Percentiles rank a stretch among this genome's conserved stretches.
These are phyloP conservation scores for Fulica atra DNA, from an alignment of 2,113 vertebrate genomes.

Conservation along the genomic window DNA sequence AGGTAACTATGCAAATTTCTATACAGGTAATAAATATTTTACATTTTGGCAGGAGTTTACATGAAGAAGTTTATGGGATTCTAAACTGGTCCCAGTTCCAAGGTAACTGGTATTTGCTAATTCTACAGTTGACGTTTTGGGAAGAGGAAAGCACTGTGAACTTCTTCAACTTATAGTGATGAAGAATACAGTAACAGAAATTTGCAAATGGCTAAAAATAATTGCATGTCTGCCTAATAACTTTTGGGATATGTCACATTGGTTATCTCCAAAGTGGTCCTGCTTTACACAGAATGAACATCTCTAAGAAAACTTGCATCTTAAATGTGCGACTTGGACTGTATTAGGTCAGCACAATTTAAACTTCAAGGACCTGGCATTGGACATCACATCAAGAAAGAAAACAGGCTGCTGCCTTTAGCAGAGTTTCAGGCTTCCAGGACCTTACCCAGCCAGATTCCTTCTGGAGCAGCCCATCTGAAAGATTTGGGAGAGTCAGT, in stretches of 20 bases:
- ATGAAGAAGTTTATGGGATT: conserved; percentile 46
- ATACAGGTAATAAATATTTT: conserved; percentile 60
- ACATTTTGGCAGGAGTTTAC: conserved; percentile 7
- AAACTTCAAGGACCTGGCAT: conserved; percentile 55
- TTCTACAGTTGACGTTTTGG: conserved; percentile 23
- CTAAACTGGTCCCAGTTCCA: conserved; percentile 32
- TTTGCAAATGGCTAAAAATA: conserved; percentile 38
- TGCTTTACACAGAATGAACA: conserved; percentile 52
- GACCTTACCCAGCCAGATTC: conserved; percentile 53
- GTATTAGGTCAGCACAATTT: conserved; percentile 52
- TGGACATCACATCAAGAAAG: conserved; percentile 61
- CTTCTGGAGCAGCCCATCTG: conserved; percentile 59
- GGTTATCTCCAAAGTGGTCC: conserved; percentile 48
- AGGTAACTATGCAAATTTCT: conserved; percentile 68
- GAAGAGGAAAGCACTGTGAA: conserved; percentile 14
- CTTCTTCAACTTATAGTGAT: neutral
- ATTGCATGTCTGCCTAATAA: conserved; percentile 36
- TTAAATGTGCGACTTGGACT: conserved; percentile 54
- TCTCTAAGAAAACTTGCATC: conserved; percentile 47
- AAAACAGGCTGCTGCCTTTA: conserved; percentile 38
- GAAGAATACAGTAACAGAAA: conserved; percentile 24
- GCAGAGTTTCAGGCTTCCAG: conserved; percentile 62
- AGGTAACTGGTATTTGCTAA: conserved; percentile 13
- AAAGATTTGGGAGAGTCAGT: conserved; percentile 46
- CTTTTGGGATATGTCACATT: conserved; percentile 44